Conservation (phyloP, 2,113 vertebrate genomes). For the Pampusana beccarii region DNA sequence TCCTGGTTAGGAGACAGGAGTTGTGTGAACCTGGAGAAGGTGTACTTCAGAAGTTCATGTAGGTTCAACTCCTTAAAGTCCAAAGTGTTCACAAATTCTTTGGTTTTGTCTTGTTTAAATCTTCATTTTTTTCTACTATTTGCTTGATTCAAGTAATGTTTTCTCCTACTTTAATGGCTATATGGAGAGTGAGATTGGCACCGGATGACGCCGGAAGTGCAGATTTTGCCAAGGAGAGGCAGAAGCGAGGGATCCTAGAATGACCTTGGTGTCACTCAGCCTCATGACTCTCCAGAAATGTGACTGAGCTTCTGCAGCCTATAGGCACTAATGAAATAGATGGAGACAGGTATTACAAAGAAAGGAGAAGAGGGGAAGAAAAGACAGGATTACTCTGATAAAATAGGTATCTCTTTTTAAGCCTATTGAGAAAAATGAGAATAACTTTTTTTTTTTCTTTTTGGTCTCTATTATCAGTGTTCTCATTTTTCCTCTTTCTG, state of each 20-base stretch:
- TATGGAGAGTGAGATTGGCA: background rate
- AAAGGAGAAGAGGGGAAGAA: background rate
- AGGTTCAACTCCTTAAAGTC: background rate
- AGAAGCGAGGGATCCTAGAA: background rate
- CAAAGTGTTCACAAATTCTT: background rate
- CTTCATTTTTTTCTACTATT: background rate
- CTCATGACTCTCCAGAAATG: background rate
- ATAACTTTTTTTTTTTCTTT: background rate
- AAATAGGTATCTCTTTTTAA: background rate
- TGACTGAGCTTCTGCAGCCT: background rate
- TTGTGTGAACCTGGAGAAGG: background rate
- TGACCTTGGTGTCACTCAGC: background rate
- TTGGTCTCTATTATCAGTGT: background rate
- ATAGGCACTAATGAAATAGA: rapidly evolving
- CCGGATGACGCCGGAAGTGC: background rate
- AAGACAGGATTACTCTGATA: background rate
- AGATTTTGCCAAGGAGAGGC: background rate
- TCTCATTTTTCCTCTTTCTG: background rate
- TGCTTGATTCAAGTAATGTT: background rate
- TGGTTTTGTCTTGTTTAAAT: background rate
- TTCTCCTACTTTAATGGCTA: background rate
- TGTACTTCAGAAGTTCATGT: background rate
- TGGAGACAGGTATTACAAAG: background rate
- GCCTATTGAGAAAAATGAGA: background rate
- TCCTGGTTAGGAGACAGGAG: background rate